Percentiles rank a stretch among this genome's conserved stretches.
Conservation (phyloP, 23 tunicate species). For the Styela clava region DNA sequence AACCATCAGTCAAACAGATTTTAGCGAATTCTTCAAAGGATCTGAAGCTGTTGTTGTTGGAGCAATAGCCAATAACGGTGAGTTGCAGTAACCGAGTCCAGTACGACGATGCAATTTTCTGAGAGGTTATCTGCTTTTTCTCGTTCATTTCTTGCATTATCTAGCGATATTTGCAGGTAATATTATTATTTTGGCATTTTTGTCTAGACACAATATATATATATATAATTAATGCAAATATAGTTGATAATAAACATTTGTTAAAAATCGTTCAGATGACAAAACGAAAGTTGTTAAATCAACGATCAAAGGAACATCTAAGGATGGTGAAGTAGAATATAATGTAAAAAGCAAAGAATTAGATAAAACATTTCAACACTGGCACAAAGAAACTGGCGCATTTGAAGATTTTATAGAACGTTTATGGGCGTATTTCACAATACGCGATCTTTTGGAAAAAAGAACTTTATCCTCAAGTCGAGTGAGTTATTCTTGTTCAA, state of each 20-base stretch:
- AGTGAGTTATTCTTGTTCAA: background rate
- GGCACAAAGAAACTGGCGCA: conserved; percentile 17
- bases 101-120: no score
- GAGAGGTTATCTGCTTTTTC: no score
- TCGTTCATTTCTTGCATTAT: no score
- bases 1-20: conserved; percentile 26
- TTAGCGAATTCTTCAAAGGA: conserved; percentile 61
- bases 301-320: conserved; percentile 9
- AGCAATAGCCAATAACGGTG: background rate
- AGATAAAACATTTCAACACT: conserved; percentile 17
- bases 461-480: background rate
- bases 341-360: conserved; percentile 2
- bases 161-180: no score
- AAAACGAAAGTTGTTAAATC: background rate
- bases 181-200: no score
- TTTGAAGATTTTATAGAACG: conserved; percentile 29
- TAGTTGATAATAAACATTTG: no score
- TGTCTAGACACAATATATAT: no score
- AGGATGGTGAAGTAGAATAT: conserved; percentile 8
- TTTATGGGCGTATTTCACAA: conserved; percentile 46
- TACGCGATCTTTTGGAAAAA: conserved; percentile 18
- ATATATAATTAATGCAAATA: no score
- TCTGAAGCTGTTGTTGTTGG: conserved; percentile 71
- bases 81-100: no score
- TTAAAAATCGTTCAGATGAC: no score